Conservation (phyloP, 1,140 invertebrate species). For the Drosophila melanica region DNA sequence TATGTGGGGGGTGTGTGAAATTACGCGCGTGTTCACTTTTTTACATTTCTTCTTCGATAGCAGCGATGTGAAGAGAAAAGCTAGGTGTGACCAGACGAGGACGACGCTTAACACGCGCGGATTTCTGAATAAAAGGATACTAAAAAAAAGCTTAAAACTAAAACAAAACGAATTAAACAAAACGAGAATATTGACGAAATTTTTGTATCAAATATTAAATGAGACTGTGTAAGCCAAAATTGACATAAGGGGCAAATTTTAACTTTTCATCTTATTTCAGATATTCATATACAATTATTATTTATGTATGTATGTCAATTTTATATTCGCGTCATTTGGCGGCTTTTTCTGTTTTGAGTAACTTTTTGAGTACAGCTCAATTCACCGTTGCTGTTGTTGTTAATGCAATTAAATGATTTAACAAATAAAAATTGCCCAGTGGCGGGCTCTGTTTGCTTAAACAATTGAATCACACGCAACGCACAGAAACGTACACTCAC, state of each 20-base stretch:
- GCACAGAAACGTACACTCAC: slow-evolving; percentile 13
- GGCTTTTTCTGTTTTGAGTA: slow-evolving; percentile 1
- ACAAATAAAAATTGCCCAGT: slow-evolving; percentile 33
- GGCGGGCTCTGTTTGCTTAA: slow-evolving; percentile 50
- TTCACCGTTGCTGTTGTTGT: slow-evolving; percentile 17
- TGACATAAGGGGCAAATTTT: slow-evolving; percentile 24
- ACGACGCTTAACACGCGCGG: slow-evolving; percentile 24
- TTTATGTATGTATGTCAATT: not conserved
- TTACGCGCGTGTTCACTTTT: slow-evolving; percentile 38
- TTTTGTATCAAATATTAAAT: slow-evolving; percentile 10
- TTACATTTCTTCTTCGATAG: slow-evolving; percentile 3
- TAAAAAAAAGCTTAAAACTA: slow-evolving; percentile 41
- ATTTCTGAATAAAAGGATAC: slow-evolving; percentile 37
- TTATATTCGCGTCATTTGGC: slow-evolving; percentile 18
- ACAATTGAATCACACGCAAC: slow-evolving; percentile 59
- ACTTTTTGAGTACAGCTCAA: slow-evolving; percentile 5
- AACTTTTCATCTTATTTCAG: slow-evolving; percentile 13
- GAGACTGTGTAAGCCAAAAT: slow-evolving; percentile 7
- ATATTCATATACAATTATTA: slow-evolving; percentile 10
- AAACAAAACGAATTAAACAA: slow-evolving; percentile 17
- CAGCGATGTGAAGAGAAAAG: not conserved
- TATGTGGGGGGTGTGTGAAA: not conserved
- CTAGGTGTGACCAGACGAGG: slow-evolving; percentile 19
- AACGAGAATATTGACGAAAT: slow-evolving; percentile 19
- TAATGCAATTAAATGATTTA: slow-evolving; percentile 42